Conservation (phyloP, 2,888 invertebrate species). For the Sminthurides aquaticus region DNA sequence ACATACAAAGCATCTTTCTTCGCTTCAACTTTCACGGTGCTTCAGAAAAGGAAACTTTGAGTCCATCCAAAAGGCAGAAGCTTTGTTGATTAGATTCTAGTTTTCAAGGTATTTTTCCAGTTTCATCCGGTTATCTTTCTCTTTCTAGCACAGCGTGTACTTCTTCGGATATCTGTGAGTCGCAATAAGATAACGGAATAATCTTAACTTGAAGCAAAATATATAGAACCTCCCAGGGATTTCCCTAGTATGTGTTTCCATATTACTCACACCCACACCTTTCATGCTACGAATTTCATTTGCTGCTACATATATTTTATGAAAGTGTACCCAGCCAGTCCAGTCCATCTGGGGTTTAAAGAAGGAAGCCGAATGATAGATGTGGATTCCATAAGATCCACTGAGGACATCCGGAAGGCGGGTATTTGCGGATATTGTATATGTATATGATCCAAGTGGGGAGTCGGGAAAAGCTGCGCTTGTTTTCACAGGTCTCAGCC, state of each 20-base stretch:
- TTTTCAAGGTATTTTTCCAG: neutral
- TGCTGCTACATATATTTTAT: no score
- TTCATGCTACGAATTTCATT: no score
- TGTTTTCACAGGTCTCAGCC: no score
- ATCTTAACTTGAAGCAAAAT: neutral
- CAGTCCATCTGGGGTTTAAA: no score
- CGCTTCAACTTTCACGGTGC: no score
- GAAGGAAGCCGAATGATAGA: neutral
- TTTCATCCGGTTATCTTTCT: neutral
- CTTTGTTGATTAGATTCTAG: neutral
- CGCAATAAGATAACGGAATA: neutral
- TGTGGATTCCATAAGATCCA: neutral
- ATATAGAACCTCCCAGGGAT: neutral
- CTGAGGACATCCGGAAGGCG: neutral
- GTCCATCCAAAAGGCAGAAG: neutral
- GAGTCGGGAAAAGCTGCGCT: no score
- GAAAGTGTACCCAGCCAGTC: no score
- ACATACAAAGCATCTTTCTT: no score
- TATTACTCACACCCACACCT: neutral
- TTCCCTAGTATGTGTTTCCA: neutral
- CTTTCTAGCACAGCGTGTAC: no score
- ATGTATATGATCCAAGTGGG: no score
- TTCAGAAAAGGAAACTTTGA: no score
- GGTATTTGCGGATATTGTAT: neutral
- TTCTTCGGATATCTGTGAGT: neutral